Conservation (phyloP, 2,888 invertebrate species). For the Amphipoea lucens region DNA sequence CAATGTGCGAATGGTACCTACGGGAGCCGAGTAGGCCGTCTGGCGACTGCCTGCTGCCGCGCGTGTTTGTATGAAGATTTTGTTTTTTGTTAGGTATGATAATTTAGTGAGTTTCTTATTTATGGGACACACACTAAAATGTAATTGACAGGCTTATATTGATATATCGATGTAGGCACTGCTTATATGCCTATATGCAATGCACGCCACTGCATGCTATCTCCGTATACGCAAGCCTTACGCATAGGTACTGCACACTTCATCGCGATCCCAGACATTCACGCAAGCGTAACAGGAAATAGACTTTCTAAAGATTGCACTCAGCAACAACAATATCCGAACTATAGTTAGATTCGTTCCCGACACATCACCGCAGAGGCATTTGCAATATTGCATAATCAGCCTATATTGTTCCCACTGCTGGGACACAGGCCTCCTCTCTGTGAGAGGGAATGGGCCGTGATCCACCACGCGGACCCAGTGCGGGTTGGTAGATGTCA, state of each 20-base stretch:
- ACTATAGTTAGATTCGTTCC: conserved; percentile 17
- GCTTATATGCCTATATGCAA: too few relatives aligned
- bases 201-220: too few relatives aligned
- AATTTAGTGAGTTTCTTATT: too few relatives aligned
- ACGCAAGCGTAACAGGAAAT: conserved; percentile 16
- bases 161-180: too few relatives aligned
- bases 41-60: too few relatives aligned
- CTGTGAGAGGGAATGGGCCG: not conserved
- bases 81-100: too few relatives aligned
- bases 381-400: not conserved
- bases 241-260: not conserved
- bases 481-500: not conserved
- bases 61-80: too few relatives aligned
- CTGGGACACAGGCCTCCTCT: not conserved
- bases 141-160: too few relatives aligned
- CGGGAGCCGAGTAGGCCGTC: too few relatives aligned
- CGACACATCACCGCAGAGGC: not conserved
- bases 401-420: not conserved
- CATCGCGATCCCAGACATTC: not conserved
- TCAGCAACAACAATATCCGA: conserved; percentile 12
- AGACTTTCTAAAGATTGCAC: conserved; percentile 5
- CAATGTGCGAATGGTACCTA: too few relatives aligned
- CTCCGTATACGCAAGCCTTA: not conserved
- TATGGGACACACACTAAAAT: too few relatives aligned
- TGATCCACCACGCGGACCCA: not conserved